Evolutionary conservation across 2,113 vertebrate genomes (phyloP), one percentile per base, ranked within the genome.

Genomic region (Ciconia stormi): DNA sequence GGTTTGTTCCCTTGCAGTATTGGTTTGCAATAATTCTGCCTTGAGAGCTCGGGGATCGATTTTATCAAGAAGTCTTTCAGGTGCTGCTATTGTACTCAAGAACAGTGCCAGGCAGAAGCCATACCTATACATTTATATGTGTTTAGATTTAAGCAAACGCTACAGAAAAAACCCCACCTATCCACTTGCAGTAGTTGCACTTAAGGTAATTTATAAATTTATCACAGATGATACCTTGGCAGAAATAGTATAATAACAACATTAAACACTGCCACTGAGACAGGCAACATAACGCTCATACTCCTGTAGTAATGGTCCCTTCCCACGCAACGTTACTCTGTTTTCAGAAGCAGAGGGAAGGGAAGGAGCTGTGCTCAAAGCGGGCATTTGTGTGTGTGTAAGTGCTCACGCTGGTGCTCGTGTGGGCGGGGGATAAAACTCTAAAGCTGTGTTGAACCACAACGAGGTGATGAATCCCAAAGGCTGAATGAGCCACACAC

Each of bases 311-410:
- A 3, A 4, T 3, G 47, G 21, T 10, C 52, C 83, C 94, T 58
- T 59, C 93, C 91, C 91, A 92, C 25, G 1, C 7, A 0, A 62
- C 7, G 30, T 2, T 52, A 4, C 58, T 42, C 38, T 1, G 19
- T 9, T 29, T 9, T 13, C 34, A 10, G 72, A 15, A 53, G 66
- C 16, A 0, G 25, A 3, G 72, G 84, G 76, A 26, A 49, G 55
- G 82, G 67, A 70, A 42, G 56, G 66, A 49, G 85, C 87, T 13
- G 32, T 4, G 89, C 88, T 84, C 72, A 1, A 1, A 13, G 40
- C 8, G 3, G 52, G 79, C n/a, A 1, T 21, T 27, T 22, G 47
- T n/a, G 70, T 5, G 0, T 18, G 42, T 9, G 16, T 3, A 1
- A 19, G 34, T 32, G 71, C 76, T 56, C 27, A 1, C 32, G 0